These are phyloP conservation scores for Ennomos fuscantarius DNA, from an alignment of 2,888 invertebrate species.

Conservation along the genomic window DNA sequence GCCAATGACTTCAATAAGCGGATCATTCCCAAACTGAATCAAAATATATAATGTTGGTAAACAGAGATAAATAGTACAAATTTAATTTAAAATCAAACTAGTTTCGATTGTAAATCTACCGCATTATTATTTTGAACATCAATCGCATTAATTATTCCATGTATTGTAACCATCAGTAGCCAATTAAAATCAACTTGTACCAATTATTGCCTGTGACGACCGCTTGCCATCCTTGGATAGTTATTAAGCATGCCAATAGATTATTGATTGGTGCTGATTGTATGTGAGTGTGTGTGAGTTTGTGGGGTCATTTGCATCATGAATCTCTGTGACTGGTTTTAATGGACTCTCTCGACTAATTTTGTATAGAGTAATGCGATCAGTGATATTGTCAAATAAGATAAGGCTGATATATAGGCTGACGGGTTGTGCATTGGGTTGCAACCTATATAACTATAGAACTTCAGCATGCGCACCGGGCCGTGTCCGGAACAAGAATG, in stretches of 20 bases:
- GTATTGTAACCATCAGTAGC: conserved; percentile 66
- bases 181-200: conserved; percentile 71
- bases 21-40: no score
- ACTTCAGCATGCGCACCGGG: no score
- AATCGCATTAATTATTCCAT: conserved; percentile 76
- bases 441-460: no score
- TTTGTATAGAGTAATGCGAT: conserved; percentile 59
- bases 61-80: no score
- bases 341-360: conserved; percentile 75
- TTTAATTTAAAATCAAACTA: not conserved
- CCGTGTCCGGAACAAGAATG: no score
- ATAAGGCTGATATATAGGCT: no score
- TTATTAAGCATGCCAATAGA: conserved; percentile 82
- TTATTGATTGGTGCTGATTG: conserved; percentile 85
- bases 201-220: conserved; percentile 70
- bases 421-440: no score
- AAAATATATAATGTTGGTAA: no score
- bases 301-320: conserved; percentile 76
- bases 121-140: conserved; percentile 26
- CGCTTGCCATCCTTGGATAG: conserved; percentile 75
- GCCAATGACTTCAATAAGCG: no score
- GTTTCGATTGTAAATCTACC: conserved; percentile 1
- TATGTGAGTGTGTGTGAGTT: conserved; percentile 56
- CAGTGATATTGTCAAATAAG: no score
- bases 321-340: conserved; percentile 77